Base-by-base conservation (phyloP, 2,888 invertebrate species). In the Dromius quadrimaculatus region DNA sequence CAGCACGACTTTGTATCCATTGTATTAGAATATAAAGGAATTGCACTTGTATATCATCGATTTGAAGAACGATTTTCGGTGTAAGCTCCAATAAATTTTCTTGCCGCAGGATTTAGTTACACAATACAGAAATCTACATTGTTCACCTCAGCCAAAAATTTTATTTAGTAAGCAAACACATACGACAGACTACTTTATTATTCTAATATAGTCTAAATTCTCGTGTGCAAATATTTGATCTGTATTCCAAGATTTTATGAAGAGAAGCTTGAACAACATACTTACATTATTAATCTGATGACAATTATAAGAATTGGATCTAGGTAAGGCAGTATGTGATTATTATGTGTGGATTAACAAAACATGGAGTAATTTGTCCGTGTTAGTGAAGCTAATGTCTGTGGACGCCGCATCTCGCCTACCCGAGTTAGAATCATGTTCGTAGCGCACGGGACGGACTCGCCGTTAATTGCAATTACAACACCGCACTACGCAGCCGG, bases 11-110 rank as follows among this genome's bases (percentile, higher is more conserved):
- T 59, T 59, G 34, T 59, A 59, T 47, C 59, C 59, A 19, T 59
- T 59, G 59, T 59, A 59, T 54, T 65, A 38, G 19, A 36, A 50
- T 65, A 65, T 65, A 65, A 65, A 65, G 36, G 36, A 50, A 65
- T 64, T 65, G 65, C 50, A 65, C 34, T 65, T 65, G 65, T 65
- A 20, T 59, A 59, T 59, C 65, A 50, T 65, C 63, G 63, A 28
- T 43, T 63, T 22, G 36, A 64, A 47, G 19, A 65, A 54, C 65
- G 22, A 50, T 65, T 65, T 65, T 50, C 50, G 38, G 50, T 65
- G 54, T 63, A n/a, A 22, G 22, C 38, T 19, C 20, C 54, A 50
- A 65, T 65, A 50, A 65, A 22, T 34, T 11, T 36, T 50, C 65
- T 50, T 59, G 47, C 20, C 20, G 20, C 15, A 2, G 11, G 41